Base-by-base conservation (phyloP, 1,140 invertebrate species). In the Papilio dardanus region DNA sequence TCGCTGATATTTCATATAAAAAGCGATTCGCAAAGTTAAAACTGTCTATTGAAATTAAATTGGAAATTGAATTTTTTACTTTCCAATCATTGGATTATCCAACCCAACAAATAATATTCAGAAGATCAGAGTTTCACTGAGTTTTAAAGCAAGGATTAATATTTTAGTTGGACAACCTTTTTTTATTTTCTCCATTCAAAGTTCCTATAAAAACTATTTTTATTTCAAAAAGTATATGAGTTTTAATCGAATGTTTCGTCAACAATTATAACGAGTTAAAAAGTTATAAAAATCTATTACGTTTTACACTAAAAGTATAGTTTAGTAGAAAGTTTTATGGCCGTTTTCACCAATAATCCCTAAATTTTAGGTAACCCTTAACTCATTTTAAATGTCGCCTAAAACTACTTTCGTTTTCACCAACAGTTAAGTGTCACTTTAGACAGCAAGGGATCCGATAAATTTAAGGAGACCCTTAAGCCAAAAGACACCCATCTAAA, bases 51-150 rank as follows among this genome's bases (percentile, higher is more conserved):
- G 50, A 54, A 54, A 19, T 54, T 19, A 54, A 28, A 54, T 54
- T 54, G 50, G 1, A 54, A 54, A 54, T 54, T 54, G 50, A 54
- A 24, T 54, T 54, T 54, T 54, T 24, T 28, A 54, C 19, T 54
- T 54, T 54, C 8, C 50, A 54, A 54, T 54, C 50, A 54, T 54
- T 54, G 50, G 50, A 54, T 54, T 54, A 54, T 54, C 50, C 50
- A 24, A 24, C 50, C n/a, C 50, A 54, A 54, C 50, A 54, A 54
- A 54, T 54, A 24, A 24, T 54, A 54, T 54, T 54, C 50, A 54
- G 19, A 54, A 54, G 50, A 54, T 54, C 50, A 54, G 6, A n/a
- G 10, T 24, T 10, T 24, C 19, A 54, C n/a, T 7, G 50, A 54
- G 50, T 24, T 16, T 54, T 2, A 54, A 54, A 54, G 5, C 10